Conservation (phyloP, 2,888 invertebrate genomes). For the Metopia argyrocephala region DNA sequence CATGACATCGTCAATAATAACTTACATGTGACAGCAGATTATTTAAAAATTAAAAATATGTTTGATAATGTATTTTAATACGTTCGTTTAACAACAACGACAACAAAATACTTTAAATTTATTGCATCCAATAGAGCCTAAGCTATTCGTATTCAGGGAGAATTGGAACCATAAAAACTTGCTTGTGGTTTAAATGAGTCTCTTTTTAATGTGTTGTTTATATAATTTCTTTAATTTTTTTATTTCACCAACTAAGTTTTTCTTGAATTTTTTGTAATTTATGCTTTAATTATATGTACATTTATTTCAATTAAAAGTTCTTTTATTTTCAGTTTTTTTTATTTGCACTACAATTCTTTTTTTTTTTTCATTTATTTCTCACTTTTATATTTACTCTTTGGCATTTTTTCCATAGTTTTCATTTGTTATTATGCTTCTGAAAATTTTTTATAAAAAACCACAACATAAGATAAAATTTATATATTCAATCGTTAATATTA, state of each 20-base stretch:
- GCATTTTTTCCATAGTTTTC: constrained; percentile 44
- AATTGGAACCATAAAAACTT: constrained; percentile 7
- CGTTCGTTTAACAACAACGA: constrained; percentile 13
- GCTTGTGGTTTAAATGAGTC: background rate
- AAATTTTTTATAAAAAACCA: constrained; percentile 45
- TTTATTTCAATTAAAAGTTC: constrained; percentile 44
- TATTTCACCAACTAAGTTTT: constrained; percentile 34
- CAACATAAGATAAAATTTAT: constrained; percentile 23
- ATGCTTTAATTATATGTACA: background rate
- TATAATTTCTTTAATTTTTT: background rate
- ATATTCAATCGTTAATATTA: constrained; percentile 12
- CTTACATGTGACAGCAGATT: constrained; percentile 53
- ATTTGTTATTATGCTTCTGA: constrained; percentile 36
- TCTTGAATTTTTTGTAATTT: constrained; percentile 14
- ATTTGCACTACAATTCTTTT: constrained; percentile 59
- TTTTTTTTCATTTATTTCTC: constrained; percentile 50
- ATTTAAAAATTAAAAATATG: background rate
- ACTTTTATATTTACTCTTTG: constrained; percentile 48
- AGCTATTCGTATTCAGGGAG: background rate
- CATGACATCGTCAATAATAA: constrained; percentile 66
- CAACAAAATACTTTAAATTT: constrained; percentile 26
- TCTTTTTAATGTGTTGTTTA: background rate
- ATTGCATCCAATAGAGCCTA: constrained; percentile 28
- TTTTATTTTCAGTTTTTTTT: constrained; percentile 35
- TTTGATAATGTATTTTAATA: background rate